Conservation (phyloP, 2,113 vertebrate genomes). For the Axis porcinus region DNA sequence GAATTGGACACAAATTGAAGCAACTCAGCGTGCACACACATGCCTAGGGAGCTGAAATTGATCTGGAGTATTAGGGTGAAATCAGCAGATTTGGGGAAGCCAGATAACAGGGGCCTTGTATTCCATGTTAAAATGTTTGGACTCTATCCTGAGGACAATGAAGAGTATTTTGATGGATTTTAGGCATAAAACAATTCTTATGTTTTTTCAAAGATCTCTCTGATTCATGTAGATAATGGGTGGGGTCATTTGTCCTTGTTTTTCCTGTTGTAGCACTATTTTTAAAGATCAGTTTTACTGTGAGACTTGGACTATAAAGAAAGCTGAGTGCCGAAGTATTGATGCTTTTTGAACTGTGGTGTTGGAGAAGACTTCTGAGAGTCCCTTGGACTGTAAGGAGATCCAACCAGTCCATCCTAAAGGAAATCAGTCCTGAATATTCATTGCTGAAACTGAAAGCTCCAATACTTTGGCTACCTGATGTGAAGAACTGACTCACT, state of each 20-base stretch:
- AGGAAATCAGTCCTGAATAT: not conserved
- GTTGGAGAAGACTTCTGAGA: not conserved
- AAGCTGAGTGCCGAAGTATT: not conserved
- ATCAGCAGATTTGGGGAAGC: not conserved
- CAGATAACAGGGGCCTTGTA: not conserved
- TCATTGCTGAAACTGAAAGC: not conserved
- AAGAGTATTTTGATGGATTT: not conserved
- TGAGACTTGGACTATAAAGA: not conserved
- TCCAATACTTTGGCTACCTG: not conserved
- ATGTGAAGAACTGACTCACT: not conserved
- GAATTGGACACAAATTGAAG: not conserved
- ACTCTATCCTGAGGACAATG: not conserved
- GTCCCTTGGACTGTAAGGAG: not conserved
- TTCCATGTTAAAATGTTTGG: not conserved
- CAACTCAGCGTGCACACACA: not conserved
- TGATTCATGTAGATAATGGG: not conserved
- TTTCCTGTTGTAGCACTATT: not conserved
- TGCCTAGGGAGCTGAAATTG: not conserved
- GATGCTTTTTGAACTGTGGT: not conserved
- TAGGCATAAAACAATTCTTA: not conserved
- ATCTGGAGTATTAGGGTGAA: not conserved
- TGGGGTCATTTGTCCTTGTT: not conserved
- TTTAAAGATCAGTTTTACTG: not conserved
- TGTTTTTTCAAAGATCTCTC: not conserved
- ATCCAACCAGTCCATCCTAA: not conserved